Conservation (phyloP, 1,140 invertebrate species). For the Brachionus rotundiformis region DNA sequence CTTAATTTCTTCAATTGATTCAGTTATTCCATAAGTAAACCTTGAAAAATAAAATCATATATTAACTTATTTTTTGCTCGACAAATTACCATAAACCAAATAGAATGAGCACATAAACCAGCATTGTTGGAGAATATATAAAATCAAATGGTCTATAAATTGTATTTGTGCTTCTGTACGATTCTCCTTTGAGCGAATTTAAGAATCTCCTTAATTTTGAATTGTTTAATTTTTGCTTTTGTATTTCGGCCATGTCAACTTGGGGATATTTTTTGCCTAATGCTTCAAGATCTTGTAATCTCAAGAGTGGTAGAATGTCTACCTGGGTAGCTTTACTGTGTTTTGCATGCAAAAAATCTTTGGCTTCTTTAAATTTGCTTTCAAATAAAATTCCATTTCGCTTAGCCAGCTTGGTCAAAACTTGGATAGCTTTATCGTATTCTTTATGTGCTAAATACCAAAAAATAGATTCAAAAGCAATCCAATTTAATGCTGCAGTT, state of each 20-base stretch:
- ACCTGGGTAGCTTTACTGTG: constrained; percentile 48
- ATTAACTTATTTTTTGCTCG: neutral
- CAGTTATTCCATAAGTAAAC: constrained; percentile 40
- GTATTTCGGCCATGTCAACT: constrained; percentile 48
- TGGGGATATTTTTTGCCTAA: constrained; percentile 50
- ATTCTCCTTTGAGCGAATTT: constrained; percentile 41
- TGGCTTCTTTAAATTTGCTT: constrained; percentile 45
- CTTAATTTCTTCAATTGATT: constrained; percentile 29
- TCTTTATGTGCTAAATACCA: constrained; percentile 49
- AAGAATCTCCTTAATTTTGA: constrained; percentile 46
- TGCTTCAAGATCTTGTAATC: constrained; percentile 37
- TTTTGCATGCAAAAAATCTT: constrained; percentile 45
- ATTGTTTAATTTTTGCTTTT: constrained; percentile 45
- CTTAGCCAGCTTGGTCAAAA: constrained; percentile 23
- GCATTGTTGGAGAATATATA: constrained; percentile 44
- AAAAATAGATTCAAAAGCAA: constrained; percentile 43
- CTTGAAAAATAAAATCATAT: neutral
- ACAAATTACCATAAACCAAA: constrained; percentile 11
- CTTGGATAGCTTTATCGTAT: constrained; percentile 28
- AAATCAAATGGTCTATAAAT: constrained; percentile 51
- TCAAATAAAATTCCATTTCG: constrained; percentile 39
- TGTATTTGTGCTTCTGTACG: constrained; percentile 47
- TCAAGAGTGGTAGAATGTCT: constrained; percentile 31
- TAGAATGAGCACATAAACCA: constrained; percentile 45
- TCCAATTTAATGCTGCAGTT: constrained; percentile 34